Base-by-base conservation (phyloP, 2,888 invertebrate genomes). In the Biston betularia region DNA sequence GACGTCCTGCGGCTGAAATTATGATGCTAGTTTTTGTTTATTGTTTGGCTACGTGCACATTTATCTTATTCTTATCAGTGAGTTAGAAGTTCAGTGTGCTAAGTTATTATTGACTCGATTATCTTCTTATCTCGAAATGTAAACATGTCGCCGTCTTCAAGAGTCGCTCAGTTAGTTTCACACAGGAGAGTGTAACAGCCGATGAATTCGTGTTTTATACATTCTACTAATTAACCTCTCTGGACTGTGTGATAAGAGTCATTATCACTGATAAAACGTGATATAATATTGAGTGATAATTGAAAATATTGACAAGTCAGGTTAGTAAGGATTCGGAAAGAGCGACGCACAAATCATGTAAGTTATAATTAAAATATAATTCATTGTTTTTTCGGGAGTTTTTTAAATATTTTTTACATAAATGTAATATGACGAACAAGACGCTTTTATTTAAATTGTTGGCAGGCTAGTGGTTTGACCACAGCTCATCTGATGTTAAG, bases 111-210 rank as follows among this genome's bases (percentile, higher is more conserved):
- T 61, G 50, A 60, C 49, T 42, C 7, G 33, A 63, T 64, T 33
- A 24, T 61, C 42, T 40, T 62, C 59, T 71, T 71, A 71, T 71
- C 69, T 55, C 35, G 38, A 65, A 65, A 63, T 14, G 54, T 63
- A 57, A 67, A 65, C 67, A 63, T 15, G 48, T 42, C 50, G 7
- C 38, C 24, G 15, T 52, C 60, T 46, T 42, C n/a, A 14, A 24
- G 53, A 63, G 68, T 68, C 24, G 48, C 53, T 62, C 58, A 56
- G 49, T 55, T 49, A 7, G 34, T 64, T 62, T 54, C 45, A 50
- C 34, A 35, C 35, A n/a, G 63, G 45, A 60, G 50, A 57, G 34
- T 52, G 58, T 58, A 53, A 53, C 50, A 61, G 52, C 38, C 61
- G 64, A 24, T 54, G 48, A n/a, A 33, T 54, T 54, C 12, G 42